These are phyloP conservation scores for Esox niger DNA, from an alignment of 2,113 vertebrate species.

Conservation along the genomic window DNA sequence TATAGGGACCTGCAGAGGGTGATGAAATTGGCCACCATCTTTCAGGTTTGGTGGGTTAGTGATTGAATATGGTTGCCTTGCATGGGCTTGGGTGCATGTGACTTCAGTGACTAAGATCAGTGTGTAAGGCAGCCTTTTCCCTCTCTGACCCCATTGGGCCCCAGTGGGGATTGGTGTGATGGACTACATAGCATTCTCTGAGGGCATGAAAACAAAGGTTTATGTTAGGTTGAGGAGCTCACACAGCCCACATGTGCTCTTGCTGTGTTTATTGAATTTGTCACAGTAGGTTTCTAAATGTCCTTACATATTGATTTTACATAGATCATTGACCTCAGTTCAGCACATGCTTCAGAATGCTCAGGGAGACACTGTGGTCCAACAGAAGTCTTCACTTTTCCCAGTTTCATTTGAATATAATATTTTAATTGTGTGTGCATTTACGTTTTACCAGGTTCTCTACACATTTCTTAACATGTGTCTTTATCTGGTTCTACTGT, in stretches of 20 bases:
- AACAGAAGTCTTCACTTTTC: conserved; percentile 16
- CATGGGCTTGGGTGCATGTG: too few species aligned
- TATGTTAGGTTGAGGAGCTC: conserved; percentile 1
- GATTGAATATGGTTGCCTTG: too few species aligned
- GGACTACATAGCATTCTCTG: conserved; percentile 39
- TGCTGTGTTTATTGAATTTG: not conserved
- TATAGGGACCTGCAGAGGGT: too few species aligned
- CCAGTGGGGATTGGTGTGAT: conserved; percentile 39
- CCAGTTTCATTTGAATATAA: not conserved
- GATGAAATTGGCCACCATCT: too few species aligned
- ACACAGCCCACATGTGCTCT: conserved; percentile 13
- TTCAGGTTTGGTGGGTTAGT: too few species aligned
- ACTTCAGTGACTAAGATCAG: too few species aligned
- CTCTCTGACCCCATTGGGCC: conserved; percentile 35
- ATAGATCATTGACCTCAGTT: conserved; percentile 33
- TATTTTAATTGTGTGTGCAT: conserved; percentile 2
- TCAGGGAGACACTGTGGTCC: conserved; percentile 33
- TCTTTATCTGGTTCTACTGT: too few species aligned
- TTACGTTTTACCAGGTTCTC: not conserved
- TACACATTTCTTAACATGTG: not conserved
- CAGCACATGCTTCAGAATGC: conserved; percentile 34
- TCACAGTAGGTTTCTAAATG: conserved; percentile 9
- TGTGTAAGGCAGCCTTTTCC: too few species aligned
- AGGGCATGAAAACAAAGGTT: conserved; percentile 40
- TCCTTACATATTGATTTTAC: conserved; percentile 33